Conservation (phyloP, 1,140 invertebrate species). For the Bursaphelenchus mucronatus region DNA sequence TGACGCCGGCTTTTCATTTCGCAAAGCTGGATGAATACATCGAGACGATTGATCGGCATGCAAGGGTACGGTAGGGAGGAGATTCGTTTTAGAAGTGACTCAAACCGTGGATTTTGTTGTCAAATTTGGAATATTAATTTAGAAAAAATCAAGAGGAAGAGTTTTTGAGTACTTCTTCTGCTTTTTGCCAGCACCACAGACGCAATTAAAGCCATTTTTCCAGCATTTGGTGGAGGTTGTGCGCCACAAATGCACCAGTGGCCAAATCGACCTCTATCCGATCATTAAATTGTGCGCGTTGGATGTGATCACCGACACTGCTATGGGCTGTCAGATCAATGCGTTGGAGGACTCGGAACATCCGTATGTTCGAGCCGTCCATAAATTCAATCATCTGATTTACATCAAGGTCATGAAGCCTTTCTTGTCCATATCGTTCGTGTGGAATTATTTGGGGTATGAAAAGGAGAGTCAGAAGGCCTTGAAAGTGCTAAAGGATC, state of each 20-base stretch:
- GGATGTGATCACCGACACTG: slow-evolving; percentile 12
- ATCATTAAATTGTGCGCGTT: slow-evolving; percentile 7
- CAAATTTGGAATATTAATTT: not conserved
- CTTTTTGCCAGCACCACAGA: not conserved
- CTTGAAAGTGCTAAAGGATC: not conserved
- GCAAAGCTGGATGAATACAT: slow-evolving; percentile 8
- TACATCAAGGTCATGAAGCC: slow-evolving; percentile 9
- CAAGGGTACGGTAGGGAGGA: too few relatives aligned
- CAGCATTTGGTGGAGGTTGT: slow-evolving; percentile 5
- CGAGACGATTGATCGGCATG: slow-evolving; percentile 11
- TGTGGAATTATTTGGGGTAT: slow-evolving; percentile 16
- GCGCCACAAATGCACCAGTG: not conserved
- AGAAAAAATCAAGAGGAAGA: not conserved
- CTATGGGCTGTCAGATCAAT: slow-evolving; percentile 13
- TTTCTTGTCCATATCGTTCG: not conserved
- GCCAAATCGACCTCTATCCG: not conserved
- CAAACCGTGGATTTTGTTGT: not conserved
- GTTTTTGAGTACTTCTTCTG: not conserved
- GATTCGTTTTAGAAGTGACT: not conserved
- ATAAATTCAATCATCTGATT: slow-evolving; percentile 6
- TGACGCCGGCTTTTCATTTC: slow-evolving; percentile 20
- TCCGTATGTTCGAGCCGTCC: slow-evolving; percentile 9
- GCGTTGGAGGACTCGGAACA: slow-evolving; percentile 1
- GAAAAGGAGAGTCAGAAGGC: slow-evolving; percentile 2
- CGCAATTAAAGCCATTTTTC: not conserved